phyloP scores from a whole-genome alignment of 2,888 invertebrate genomes.

The Cybosia mesomella region DNA sequence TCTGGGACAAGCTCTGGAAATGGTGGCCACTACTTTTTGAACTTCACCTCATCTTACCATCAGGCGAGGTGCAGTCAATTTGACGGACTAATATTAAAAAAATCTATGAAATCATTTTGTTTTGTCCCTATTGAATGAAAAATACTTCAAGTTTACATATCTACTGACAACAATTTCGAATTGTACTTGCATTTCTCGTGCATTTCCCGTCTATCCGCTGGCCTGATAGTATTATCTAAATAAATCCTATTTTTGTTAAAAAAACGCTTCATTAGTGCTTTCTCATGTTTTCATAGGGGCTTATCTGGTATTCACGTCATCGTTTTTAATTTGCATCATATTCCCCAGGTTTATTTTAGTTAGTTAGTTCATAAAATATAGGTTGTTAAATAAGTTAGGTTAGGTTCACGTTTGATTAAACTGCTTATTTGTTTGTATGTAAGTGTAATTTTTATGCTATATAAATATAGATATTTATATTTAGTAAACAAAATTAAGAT shows the following conservation, averaged over 20 bases:
- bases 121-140: background rate
- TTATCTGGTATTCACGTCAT: constrained; percentile 1
- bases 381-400: too few relatives aligned
- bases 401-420: too few relatives aligned
- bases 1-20: too few relatives aligned
- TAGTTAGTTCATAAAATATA: too few relatives aligned
- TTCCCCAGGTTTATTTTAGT: background rate
- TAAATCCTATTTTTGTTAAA: background rate
- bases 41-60: too few relatives aligned
- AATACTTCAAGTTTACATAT: background rate
- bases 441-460: too few relatives aligned
- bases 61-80: too few relatives aligned
- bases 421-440: too few relatives aligned
- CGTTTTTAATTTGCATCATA: background rate
- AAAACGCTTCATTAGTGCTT: constrained; percentile 6
- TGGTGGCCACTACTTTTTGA: too few relatives aligned
- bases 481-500: too few relatives aligned
- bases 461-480: too few relatives aligned
- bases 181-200: background rate
- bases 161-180: background rate
- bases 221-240: background rate
- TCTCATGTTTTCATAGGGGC: background rate
- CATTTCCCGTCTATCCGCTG: background rate
- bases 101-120: background rate
- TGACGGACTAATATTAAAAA: too few relatives aligned